These are phyloP conservation scores for Phataginus tricuspis DNA, from an alignment of 2,797 vertebrate genomes.

Conservation along the genomic window DNA sequence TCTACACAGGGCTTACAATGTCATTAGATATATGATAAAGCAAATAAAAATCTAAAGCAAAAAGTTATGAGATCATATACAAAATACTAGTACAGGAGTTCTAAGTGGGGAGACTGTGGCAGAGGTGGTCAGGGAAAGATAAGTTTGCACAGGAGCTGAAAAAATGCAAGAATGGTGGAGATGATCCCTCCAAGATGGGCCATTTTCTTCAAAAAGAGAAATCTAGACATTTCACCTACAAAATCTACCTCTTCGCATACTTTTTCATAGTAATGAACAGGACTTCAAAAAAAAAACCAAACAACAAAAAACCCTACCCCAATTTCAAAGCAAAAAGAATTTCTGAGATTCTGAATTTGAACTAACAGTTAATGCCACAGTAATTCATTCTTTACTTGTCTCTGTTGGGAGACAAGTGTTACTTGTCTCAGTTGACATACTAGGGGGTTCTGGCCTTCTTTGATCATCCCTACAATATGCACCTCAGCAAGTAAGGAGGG, in stretches of 20 bases:
- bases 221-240: neutral
- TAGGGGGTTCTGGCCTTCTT: neutral
- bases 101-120: neutral
- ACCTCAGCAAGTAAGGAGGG: neutral
- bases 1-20: neutral
- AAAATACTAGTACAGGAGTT: neutral
- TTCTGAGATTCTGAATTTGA: constrained; percentile 41
- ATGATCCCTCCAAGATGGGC: neutral
- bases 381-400: constrained; percentile 22
- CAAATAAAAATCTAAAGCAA: neutral
- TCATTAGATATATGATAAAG: neutral
- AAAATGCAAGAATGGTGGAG: neutral
- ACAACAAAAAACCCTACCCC: neutral
- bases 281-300: neutral
- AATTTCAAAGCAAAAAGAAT: constrained; percentile 47
- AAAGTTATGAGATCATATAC: neutral
- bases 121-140: neutral
- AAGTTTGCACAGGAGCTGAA: neutral
- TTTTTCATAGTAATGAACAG: neutral
- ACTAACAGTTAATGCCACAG: neutral
- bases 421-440: neutral
- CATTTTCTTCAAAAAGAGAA: constrained; percentile 19
- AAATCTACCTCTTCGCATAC: constrained; percentile 2
- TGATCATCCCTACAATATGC: neutral
- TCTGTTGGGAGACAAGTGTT: neutral